phyloP scores from a whole-genome alignment of 2,113 vertebrate genomes.

The Xerus inauris region DNA sequence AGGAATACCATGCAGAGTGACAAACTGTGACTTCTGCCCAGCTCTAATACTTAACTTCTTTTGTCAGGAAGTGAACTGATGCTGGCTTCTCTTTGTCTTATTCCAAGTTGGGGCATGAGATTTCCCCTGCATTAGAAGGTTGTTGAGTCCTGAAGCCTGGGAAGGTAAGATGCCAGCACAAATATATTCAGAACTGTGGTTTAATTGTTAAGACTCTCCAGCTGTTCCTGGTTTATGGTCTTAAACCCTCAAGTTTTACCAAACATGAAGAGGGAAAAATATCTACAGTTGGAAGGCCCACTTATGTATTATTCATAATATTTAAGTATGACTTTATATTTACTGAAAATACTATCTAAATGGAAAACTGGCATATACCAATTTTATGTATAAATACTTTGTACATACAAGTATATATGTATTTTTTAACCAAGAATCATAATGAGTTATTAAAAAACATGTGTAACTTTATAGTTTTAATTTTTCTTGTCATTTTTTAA shows the following conservation, averaged over 20 bases:
- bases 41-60: constrained; percentile 75
- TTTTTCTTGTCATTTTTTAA: constrained; percentile 8
- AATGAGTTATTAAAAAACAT: background rate
- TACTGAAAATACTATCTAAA: constrained; percentile 50
- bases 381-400: background rate
- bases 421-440: background rate
- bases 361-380: background rate
- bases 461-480: background rate
- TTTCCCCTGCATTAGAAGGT: constrained; percentile 76
- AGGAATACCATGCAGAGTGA: constrained; percentile 56
- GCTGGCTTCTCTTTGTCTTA: constrained; percentile 78
- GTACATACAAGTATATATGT: background rate
- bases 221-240: background rate
- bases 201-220: constrained; percentile 33
- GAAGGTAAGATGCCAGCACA: constrained; percentile 77
- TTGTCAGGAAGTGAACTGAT: constrained; percentile 79
- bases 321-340: constrained; percentile 25
- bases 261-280: background rate
- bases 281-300: background rate
- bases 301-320: constrained; percentile 1
- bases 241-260: constrained; percentile 25
- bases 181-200: constrained; percentile 51
- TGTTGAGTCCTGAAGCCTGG: constrained; percentile 72
- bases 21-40: constrained; percentile 51
- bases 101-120: constrained; percentile 76